Percentiles rank a stretch among this genome's conserved stretches.
phyloP scores from a whole-genome alignment of 2,888 invertebrate species.

The Rotaria sp. region DNA sequence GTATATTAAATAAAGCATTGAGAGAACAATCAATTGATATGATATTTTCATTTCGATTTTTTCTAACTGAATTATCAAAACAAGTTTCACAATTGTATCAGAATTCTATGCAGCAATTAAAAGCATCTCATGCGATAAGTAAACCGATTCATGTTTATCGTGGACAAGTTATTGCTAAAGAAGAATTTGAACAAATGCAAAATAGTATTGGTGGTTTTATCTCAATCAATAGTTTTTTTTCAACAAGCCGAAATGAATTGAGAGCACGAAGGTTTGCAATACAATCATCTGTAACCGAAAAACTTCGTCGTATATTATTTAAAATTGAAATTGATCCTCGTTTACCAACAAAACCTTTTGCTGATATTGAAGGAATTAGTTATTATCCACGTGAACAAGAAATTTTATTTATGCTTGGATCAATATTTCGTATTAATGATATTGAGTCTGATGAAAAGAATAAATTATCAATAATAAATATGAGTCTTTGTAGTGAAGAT shows the following conservation, averaged over 20 bases:
- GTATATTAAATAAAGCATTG: not conserved
- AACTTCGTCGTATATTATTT: not conserved
- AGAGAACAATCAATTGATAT: not conserved
- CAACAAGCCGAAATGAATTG: not conserved
- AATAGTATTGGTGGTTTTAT: not conserved
- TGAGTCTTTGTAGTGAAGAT: too few species aligned
- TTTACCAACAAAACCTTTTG: not conserved
- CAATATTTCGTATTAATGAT: not conserved
- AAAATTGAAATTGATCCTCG: not conserved
- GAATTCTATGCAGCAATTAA: too few species aligned
- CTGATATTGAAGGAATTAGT: not conserved
- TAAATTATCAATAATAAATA: not conserved
- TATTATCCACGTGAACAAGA: not conserved
- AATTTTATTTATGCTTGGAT: not conserved
- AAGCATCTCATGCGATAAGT: too few species aligned
- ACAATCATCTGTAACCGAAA: not conserved
- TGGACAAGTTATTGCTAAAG: not conserved
- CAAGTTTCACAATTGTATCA: not conserved
- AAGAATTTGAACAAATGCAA: not conserved
- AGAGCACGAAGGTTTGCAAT: not conserved
- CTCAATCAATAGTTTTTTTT: not conserved
- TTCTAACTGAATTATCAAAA: not conserved
- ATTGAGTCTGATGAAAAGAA: not conserved
- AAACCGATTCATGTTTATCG: not conserved
- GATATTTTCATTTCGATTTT: not conserved